Base-by-base conservation (phyloP, 2,113 vertebrate genomes). In the Hippocampus zosterae region DNA sequence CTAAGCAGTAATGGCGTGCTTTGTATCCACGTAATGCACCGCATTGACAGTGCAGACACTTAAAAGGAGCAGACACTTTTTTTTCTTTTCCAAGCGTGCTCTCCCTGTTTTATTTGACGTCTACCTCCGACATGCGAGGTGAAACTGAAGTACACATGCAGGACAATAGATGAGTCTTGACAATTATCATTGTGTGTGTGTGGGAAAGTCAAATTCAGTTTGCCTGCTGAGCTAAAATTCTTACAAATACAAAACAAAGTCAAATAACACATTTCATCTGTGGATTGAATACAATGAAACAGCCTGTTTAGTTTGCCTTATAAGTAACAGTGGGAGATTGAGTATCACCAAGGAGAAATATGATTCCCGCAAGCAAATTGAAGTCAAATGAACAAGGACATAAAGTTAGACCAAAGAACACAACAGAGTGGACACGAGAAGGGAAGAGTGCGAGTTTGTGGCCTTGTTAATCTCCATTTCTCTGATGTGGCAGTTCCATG, bases 1-100 rank as follows among this genome's bases (percentile, higher is more conserved):
- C 84, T 86, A 85, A 87, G 86, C 88, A 86, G 86, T 88, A 90
- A 88, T 90, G 85, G 85, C 87, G 87, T 91, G 83, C 85, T 92
- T 90, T 89, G 83, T 92, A 80, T 90, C 81, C 73, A 77, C 27
- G 65, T 85, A 83, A 88, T 83, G 78, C 78, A 82, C 86, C 86
- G 78, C 86, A 84, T 79, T 88, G 87, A 90, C 87, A 85, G 80
- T 65, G 5, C 78, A 74, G 85, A 87, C 82, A 77, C 84, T 85
- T 88, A 78, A 89, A 87, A 79, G 33, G 33, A 37, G 7, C 33
- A 87, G 81, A 46, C 85, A 80, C 76, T 73, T 79, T 71, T 65
- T 68, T 66, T 48, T 50, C 23, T 67, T 63, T 46, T 80, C 65
- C 76, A 15, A 60, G 57, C 57, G 8, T 75, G 48, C 56, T 76